Base-by-base conservation (phyloP, 2,888 invertebrate species). In the Cryptus viduatorius region DNA sequence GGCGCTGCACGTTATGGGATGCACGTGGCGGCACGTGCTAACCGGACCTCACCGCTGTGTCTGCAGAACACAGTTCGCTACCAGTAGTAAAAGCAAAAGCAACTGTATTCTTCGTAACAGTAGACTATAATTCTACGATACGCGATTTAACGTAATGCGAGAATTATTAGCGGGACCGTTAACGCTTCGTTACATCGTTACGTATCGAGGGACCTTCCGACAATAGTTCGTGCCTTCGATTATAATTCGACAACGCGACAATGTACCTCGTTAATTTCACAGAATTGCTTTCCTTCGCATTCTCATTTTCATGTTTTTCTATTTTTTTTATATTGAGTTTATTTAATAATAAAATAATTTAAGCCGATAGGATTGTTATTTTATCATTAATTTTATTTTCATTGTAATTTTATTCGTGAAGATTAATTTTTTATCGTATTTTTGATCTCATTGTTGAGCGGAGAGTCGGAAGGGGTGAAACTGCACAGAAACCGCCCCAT, bases 1-100 rank as follows among this genome's bases (percentile, higher is more conserved):
- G 65, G 73, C 77, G 75, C 68, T 37, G 59, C 31, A 8, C 24
- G 44, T 24, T 37, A 37, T 37, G 37, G n/a, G 10, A 24, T 48
- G 79, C 87, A 86, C 86, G 86, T 87, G 86, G 56, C 86, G 81
- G 65, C 87, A 81, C 87, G 87, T 87, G 87, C 76, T 65, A 48
- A 29, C 50, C 68, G 73, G 65, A 80, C 68, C 50, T 46, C 79
- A 53, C 10, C 77, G 46, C 56, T 53, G 67, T n/a, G 37, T 37
- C 37, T 37, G 37, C 80, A 48, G 50, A 64, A 44, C 56, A 48
- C 31, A 29, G 31, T n/a, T 48, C 31, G 14, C 24, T 29, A 19
- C 19, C 46, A 37, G 50, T 12, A 59, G 50, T 29, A 42, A 14
- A 16, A 76, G 65, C 14, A 76, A 81, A 77, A 83, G 79, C 67